Percentiles rank a stretch among this genome's conserved stretches.
Conservation (phyloP, 2,888 invertebrate species). For the Limenitis camilla region DNA sequence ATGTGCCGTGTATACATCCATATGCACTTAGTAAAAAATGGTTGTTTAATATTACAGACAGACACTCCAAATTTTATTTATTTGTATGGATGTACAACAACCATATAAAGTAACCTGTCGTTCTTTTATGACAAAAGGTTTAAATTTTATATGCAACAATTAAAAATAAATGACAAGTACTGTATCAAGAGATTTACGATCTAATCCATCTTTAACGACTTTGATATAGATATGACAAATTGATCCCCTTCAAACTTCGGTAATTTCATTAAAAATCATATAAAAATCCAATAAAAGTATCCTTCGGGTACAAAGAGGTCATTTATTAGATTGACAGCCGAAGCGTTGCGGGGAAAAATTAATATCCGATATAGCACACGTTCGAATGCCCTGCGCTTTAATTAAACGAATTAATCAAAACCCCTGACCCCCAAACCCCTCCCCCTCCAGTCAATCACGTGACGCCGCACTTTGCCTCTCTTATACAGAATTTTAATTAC, state of each 20-base stretch:
- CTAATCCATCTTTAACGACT: not conserved
- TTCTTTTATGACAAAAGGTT: no score
- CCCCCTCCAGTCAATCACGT: slow-evolving; percentile 28
- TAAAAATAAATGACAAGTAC: no score
- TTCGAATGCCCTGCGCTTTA: slow-evolving; percentile 33
- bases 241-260: slow-evolving; percentile 12
- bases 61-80: no score
- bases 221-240: slow-evolving; percentile 7
- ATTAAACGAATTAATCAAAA: slow-evolving; percentile 44
- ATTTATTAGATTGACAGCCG: slow-evolving; percentile 31
- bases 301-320: slow-evolving; percentile 17
- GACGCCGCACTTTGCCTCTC: slow-evolving; percentile 30
- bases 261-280: slow-evolving; percentile 16
- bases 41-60: no score
- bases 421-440: slow-evolving; percentile 14
- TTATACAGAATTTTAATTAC: slow-evolving; percentile 31
- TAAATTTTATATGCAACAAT: no score
- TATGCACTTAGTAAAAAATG: no score
- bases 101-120: no score
- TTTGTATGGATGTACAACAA: no score
- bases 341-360: slow-evolving; percentile 26
- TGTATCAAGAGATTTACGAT: not conserved
- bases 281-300: slow-evolving; percentile 19
- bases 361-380: slow-evolving; percentile 31
- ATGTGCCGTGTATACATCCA: no score